Evolutionary conservation across 2,797 vertebrate species (phyloP), one percentile per base, ranked within the genome.

Genomic region (Coregonus suidteri): DNA sequence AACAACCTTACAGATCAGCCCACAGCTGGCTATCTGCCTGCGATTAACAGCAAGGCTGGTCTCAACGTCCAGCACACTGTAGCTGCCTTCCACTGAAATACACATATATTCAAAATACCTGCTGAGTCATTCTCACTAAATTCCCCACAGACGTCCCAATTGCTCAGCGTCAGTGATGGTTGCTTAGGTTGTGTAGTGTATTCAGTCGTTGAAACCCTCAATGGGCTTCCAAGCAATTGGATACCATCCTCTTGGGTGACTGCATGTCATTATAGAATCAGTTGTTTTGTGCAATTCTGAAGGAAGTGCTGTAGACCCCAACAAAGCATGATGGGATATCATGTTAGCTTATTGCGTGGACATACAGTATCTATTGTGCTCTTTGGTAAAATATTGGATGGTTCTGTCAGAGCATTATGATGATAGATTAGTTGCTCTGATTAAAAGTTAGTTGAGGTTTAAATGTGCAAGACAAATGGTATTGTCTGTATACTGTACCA

Each of bases 101-200:
- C 47, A 53, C 62, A 65, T 1, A 35, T 69, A 54, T 30, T 47
- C 73, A 31, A 56, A 59, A 34, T 67, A 73, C 35, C 71, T 66
- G 62, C 64, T 75, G 41, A 53, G 74, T 75, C 51, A 54, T 56
- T 34, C 51, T 76, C 56, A n/a, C 56, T n/a, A 5, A 20, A 6
- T 31, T 76, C 20, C 30, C 31, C 51, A 54, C 51, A 35, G 18
- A 52, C 1, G 18, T 53, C 15, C 11, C 59, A 25, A 13, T 30
- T 64, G 71, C 76, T 84, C 59, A 75, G 79, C 82, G 54, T 35
- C 20, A 79, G 80, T 35, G 77, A 81, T 75, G 77, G 75, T 84
- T 84, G 79, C 80, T 75, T 72, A 6, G 56, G 81, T 75, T 79
- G 37, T 56, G 67, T 59, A n/a, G 56, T 51, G 37, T 51, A 11